A percentile compares a stretch with the other conserved stretches of the same genome.
Conservation (phyloP, 2,113 vertebrate species). For the Microtus richardsoni region DNA sequence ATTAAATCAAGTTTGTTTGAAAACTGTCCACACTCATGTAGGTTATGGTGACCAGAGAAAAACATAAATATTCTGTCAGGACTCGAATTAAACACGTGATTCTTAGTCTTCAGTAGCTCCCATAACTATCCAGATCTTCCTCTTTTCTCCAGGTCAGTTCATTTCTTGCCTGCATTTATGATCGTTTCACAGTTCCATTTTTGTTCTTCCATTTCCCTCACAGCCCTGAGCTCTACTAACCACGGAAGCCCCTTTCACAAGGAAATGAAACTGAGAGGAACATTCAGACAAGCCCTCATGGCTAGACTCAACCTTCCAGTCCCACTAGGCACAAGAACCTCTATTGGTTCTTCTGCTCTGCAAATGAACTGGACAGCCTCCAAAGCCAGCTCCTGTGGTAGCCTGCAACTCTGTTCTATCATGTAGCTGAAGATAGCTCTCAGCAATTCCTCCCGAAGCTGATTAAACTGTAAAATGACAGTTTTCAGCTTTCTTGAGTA, state of each 20-base stretch:
- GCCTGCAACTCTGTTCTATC: background rate
- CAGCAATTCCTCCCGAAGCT: background rate
- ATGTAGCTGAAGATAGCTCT: background rate
- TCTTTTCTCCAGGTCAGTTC: background rate
- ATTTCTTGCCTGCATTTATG: background rate
- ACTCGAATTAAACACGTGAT: background rate
- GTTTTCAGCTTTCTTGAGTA: background rate
- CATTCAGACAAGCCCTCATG: background rate
- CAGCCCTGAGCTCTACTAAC: background rate
- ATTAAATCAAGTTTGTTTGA: background rate
- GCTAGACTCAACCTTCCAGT: accelerated
- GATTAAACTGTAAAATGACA: background rate
- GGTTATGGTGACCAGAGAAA: background rate
- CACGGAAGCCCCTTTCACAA: too few relatives aligned
- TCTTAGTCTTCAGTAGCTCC: background rate
- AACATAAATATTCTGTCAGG: background rate
- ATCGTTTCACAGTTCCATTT: background rate
- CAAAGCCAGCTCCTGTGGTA: accelerated
- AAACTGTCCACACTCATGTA: background rate
- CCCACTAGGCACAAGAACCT: background rate
- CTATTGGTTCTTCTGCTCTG: background rate
- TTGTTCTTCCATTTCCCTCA: background rate
- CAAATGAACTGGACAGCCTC: background rate
- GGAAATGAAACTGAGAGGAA: background rate
- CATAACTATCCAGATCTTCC: background rate